A percentile compares a stretch with the other conserved stretches of the same genome.
phyloP scores from a whole-genome alignment of 2,888 invertebrate genomes.

The Amphipoea lucens region DNA sequence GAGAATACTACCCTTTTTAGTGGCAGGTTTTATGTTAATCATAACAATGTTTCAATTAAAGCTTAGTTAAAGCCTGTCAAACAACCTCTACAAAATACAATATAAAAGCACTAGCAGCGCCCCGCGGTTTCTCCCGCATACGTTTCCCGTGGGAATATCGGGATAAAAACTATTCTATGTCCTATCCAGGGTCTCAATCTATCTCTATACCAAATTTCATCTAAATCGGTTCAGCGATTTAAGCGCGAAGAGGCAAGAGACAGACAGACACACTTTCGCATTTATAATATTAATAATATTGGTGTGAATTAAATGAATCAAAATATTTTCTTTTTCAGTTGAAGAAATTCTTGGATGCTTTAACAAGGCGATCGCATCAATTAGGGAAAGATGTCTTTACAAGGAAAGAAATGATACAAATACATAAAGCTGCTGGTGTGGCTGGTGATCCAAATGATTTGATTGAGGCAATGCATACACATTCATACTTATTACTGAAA shows the following conservation, averaged over 20 bases:
- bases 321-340: constrained; percentile 86
- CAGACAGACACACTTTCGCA: no score
- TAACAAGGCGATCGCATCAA: constrained; percentile 92
- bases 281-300: no score
- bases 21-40: not conserved
- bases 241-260: no score
- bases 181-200: no score
- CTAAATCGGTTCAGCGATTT: no score
- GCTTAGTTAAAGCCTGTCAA: not conserved
- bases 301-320: not conserved
- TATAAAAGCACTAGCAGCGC: not conserved
- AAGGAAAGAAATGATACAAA: constrained; percentile 93
- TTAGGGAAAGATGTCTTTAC: constrained; percentile 93
- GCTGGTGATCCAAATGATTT: constrained; percentile 92
- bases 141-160: no score
- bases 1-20: not conserved
- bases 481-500: constrained; percentile 96
- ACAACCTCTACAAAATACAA: not conserved
- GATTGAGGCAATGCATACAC: constrained; percentile 94
- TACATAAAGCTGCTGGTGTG: constrained; percentile 92
- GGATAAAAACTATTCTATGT: no score
- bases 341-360: constrained; percentile 92
- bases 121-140: no score
- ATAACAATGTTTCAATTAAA: not conserved
- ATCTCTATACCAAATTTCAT: no score